Conservation (phyloP, 2,797 vertebrate genomes). For the Myiothlypis coronata region DNA sequence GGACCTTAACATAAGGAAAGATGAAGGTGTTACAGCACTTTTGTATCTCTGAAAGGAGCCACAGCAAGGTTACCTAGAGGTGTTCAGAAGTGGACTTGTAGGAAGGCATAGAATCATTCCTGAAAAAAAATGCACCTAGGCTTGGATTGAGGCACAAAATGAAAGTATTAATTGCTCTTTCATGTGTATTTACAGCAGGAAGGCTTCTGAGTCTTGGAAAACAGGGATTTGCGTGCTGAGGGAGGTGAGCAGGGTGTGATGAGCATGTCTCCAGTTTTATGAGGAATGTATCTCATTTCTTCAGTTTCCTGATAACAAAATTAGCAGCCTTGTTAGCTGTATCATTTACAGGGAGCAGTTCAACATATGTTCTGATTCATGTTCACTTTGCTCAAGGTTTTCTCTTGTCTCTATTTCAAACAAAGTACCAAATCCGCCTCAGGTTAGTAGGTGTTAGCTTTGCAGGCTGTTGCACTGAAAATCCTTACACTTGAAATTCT, state of each 20-base stretch:
- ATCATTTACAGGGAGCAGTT: not conserved
- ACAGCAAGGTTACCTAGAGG: not conserved
- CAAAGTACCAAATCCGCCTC: not conserved
- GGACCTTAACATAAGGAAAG: not conserved
- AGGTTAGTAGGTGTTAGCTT: not conserved
- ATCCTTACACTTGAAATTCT: not conserved
- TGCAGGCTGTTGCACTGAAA: not conserved
- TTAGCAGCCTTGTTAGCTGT: not conserved
- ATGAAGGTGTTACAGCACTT: not conserved
- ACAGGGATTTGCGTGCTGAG: rapidly evolving
- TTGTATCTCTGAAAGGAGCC: not conserved
- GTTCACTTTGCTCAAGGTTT: not conserved
- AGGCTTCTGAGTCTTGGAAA: not conserved
- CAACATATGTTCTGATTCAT: not conserved
- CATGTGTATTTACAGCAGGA: rapidly evolving
- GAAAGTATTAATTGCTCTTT: not conserved
- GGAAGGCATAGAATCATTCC: not conserved
- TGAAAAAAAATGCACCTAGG: not conserved
- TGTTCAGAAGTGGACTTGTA: not conserved
- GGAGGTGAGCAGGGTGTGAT: not conserved
- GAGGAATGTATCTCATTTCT: not conserved
- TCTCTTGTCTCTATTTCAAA: not conserved
- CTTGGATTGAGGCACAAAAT: not conserved
- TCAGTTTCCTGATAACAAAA: not conserved
- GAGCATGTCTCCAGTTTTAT: not conserved